A percentile compares a stretch with the other conserved stretches of the same genome.
Evolutionary conservation across 1,140 invertebrate genomes (phyloP).

Genomic region (Sycobia sp.): DNA sequence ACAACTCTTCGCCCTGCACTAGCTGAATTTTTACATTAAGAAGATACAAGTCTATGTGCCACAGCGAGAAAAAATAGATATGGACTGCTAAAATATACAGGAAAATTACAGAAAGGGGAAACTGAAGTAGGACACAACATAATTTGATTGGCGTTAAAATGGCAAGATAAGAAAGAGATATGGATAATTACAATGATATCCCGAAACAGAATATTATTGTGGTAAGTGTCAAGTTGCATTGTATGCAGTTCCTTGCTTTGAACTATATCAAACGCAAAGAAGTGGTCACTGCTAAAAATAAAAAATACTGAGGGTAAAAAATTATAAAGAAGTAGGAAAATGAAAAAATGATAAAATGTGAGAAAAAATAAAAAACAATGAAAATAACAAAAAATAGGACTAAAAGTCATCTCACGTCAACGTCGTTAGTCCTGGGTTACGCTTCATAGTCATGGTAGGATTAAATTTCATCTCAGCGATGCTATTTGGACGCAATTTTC

Average conservation of each 20-base stretch:
- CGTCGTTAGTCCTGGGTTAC: background rate
- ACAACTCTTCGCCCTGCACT: slow-evolving; percentile 36
- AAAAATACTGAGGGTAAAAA: too few relatives aligned
- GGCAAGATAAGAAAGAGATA: too few relatives aligned
- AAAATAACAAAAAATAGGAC: too few relatives aligned
- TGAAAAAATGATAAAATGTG: background rate
- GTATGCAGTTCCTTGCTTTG: slow-evolving; percentile 5
- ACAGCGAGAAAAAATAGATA: slow-evolving; percentile 38
- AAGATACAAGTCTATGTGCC: slow-evolving; percentile 36
- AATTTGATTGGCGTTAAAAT: slow-evolving; percentile 29
- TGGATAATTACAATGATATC: slow-evolving; percentile 30
- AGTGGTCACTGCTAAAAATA: background rate
- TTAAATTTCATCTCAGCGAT: too few relatives aligned
- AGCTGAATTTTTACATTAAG: slow-evolving; percentile 33
- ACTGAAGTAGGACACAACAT: slow-evolving; percentile 29
- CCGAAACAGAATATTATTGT: slow-evolving; percentile 2
- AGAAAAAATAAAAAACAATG: background rate
- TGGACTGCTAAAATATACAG: slow-evolving; percentile 35
- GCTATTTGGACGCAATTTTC: too few relatives aligned
- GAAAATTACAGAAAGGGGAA: slow-evolving; percentile 37
- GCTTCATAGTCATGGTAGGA: background rate
- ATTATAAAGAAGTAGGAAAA: background rate
- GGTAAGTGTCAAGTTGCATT: slow-evolving; percentile 3
- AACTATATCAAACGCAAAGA: slow-evolving; percentile 19
- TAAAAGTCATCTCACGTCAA: background rate